These are phyloP conservation scores for Papilio polyxenes DNA, from an alignment of 1,140 invertebrate genomes.

Conservation along the genomic window DNA sequence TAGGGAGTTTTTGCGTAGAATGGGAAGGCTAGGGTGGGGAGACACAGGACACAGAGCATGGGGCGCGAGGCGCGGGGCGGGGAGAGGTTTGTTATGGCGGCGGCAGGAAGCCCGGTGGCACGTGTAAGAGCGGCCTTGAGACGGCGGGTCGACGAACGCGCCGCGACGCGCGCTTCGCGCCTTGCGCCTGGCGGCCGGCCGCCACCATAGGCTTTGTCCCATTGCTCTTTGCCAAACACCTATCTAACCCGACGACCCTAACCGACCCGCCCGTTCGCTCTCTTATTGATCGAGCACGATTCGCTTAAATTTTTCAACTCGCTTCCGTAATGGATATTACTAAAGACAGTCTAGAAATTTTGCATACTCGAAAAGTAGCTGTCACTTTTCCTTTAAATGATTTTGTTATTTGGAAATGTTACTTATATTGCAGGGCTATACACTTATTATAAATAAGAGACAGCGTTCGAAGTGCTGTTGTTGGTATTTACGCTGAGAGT, in stretches of 20 bases:
- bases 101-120: slow-evolving; percentile 75
- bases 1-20: slow-evolving; percentile 49
- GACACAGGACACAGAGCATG: slow-evolving; percentile 35
- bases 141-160: slow-evolving; percentile 75
- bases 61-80: slow-evolving; percentile 51
- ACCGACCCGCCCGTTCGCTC: slow-evolving; percentile 26
- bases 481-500: slow-evolving; percentile 47
- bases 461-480: slow-evolving; percentile 40
- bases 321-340: not conserved
- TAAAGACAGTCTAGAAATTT: slow-evolving; percentile 1
- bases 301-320: not conserved
- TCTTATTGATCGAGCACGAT: slow-evolving; percentile 31
- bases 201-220: slow-evolving; percentile 61
- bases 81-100: slow-evolving; percentile 77
- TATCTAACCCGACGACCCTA: slow-evolving; percentile 33
- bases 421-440: not conserved
- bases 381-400: not conserved
- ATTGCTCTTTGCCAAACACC: slow-evolving; percentile 40
- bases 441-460: slow-evolving; percentile 16
- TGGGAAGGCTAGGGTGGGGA: slow-evolving; percentile 45
- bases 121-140: slow-evolving; percentile 78
- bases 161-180: slow-evolving; percentile 54
- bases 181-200: slow-evolving; percentile 51
- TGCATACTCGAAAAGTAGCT: not conserved
- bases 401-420: not conserved